Evolutionary conservation across 1,140 invertebrate species (phyloP).

Genomic region (Lordiphosa collinella): DNA sequence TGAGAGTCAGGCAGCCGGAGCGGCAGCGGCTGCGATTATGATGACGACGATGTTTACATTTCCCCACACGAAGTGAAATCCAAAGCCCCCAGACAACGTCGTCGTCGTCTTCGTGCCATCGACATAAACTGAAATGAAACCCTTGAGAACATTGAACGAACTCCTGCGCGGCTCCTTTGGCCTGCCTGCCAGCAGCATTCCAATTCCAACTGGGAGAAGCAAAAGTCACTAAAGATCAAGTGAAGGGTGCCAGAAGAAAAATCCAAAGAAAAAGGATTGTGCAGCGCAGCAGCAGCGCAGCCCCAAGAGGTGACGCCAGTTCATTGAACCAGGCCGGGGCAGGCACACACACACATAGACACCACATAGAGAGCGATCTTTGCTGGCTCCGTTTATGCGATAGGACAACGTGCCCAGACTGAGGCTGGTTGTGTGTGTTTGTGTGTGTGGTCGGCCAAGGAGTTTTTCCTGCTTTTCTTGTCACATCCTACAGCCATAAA

Average conservation of each 20-base stretch:
- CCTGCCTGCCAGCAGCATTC: conserved; percentile 23
- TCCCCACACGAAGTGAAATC: conserved; percentile 66
- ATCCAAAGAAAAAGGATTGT: conserved; percentile 68
- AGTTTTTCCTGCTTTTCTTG: conserved; percentile 77
- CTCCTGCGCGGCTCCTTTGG: conserved; percentile 61
- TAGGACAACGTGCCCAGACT: conserved; percentile 49
- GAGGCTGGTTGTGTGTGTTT: conserved; percentile 15
- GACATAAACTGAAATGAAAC: conserved; percentile 56
- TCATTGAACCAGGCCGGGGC: conserved; percentile 55
- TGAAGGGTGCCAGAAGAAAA: conserved; percentile 66
- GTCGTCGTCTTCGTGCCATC: not conserved
- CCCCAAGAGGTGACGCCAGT: conserved; percentile 68
- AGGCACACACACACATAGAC: conserved; percentile 19
- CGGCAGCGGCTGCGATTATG: conserved; percentile 44
- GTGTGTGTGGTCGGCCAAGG: conserved; percentile 53
- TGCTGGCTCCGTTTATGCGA: conserved; percentile 12
- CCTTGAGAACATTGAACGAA: conserved; percentile 49
- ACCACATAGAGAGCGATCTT: conserved; percentile 15
- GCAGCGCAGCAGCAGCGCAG: conserved; percentile 40
- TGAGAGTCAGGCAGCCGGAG: conserved; percentile 14
- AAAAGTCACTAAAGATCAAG: conserved; percentile 66
- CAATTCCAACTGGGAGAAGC: conserved; percentile 31
- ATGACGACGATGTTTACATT: conserved; percentile 70
- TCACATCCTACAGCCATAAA: conserved; percentile 62
- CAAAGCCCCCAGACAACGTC: conserved; percentile 53